Evolutionary conservation across 2,888 invertebrate genomes (phyloP).

Genomic region (Escarpia spicata): DNA sequence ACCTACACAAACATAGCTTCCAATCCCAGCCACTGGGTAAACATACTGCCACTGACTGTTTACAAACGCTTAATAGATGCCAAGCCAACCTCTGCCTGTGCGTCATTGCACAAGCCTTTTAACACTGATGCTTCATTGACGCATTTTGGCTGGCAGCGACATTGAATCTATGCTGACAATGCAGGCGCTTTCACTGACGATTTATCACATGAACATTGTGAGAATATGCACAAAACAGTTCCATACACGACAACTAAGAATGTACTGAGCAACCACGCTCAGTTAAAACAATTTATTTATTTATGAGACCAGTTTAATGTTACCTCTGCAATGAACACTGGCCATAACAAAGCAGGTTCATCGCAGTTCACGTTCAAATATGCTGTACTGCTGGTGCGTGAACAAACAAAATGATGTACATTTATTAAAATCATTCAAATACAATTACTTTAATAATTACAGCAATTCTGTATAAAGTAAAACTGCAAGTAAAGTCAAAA

Average conservation of each 20-base stretch:
- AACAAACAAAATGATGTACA: too few species aligned
- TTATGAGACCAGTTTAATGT: neutral
- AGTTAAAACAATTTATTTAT: neutral
- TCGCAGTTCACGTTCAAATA: too few species aligned
- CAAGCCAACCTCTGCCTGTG: neutral
- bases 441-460: too few species aligned
- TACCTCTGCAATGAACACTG: too few species aligned
- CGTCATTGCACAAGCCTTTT: neutral
- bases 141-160: neutral
- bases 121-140: neutral
- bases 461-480: too few species aligned
- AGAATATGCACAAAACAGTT: neutral
- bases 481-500: too few species aligned
- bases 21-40: neutral
- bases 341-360: too few species aligned
- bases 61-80: neutral
- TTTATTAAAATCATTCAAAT: too few species aligned
- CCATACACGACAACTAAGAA: neutral
- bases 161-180: neutral
- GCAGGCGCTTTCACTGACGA: neutral
- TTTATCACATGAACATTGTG: neutral
- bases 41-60: neutral
- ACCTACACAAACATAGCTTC: conserved; percentile 16
- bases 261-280: neutral
- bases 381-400: too few species aligned